Evolutionary conservation across 2,888 invertebrate genomes (phyloP), one percentile per base, ranked within the genome.

Genomic region (Clivina fossor): DNA sequence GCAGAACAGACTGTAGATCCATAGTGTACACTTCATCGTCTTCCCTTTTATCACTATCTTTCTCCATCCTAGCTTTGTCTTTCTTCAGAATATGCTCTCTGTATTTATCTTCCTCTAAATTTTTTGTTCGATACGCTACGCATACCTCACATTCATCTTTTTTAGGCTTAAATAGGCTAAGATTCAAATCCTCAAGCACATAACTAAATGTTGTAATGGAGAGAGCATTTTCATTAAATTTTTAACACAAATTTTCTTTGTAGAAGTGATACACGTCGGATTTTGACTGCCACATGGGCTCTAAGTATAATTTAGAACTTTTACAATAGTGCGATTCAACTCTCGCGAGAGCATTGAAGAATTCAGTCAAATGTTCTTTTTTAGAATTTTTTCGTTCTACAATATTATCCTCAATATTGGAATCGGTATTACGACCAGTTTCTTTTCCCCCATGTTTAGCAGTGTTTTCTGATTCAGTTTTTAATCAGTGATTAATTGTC

Each of bases 311-410:
- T 61, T 63, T 63, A 11, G 53, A 48, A 24, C 57, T 56, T 55
- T 60, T 54, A 47, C 63, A 63, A 53, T 65, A 65, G 48, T 65
- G 65, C 2, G 63, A 63, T 15, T 60, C 61, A 44, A 64, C 53
- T 59, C 65, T 63, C 19, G 59, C 60, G 43, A 64, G 48, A 26
- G 47, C 20, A 18, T 56, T 33, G 13, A 62, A 53, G 59, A 59
- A 62, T 47, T 48, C 26, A 35, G 35, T 53, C 20, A 53, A 20
- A 33, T 24, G 19, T 22, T 33, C 9, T 57, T 19, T 18, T 13
- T 15, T n/a, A n/a, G n/a, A n/a, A n/a, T n/a, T n/a, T 13, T 35
- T 13, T 35, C 37, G 13, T 13, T 9, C 3, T n/a, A n/a, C n/a
- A n/a, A n/a, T n/a, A n/a, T n/a, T n/a, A n/a, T n/a, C n/a, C n/a